Conservation (phyloP, 2,888 invertebrate species). For the Rapana venosa region DNA sequence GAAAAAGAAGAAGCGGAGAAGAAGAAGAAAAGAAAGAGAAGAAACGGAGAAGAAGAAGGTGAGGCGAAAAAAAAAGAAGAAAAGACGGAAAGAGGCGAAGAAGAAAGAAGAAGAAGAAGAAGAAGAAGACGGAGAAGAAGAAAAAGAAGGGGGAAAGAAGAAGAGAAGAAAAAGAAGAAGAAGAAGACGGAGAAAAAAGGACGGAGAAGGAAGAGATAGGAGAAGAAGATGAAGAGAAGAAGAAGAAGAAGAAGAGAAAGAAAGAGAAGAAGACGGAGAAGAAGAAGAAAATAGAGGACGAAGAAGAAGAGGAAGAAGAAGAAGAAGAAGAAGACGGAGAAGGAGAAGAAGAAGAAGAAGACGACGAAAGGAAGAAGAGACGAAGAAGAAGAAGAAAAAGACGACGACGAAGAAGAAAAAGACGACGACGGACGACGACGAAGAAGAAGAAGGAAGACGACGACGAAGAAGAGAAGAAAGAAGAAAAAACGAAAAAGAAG, state of each 20-base stretch:
- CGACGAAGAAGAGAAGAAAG: not conserved
- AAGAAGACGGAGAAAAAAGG: too few relatives aligned
- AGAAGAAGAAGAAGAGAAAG: too few relatives aligned
- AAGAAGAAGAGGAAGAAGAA: not conserved
- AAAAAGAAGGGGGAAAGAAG: not conserved
- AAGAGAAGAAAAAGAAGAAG: too few relatives aligned
- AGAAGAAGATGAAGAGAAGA: too few relatives aligned
- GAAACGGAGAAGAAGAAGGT: not conserved
- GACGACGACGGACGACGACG: not conserved
- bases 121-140: not conserved
- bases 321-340: too few relatives aligned
- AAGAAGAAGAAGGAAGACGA: not conserved
- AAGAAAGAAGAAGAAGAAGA: too few relatives aligned
- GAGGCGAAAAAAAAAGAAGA: too few relatives aligned
- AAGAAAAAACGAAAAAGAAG: not conserved
- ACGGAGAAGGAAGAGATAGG: too few relatives aligned
- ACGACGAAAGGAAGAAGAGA: not conserved
- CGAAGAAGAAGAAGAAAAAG: not conserved
- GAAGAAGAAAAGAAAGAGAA: not conserved
- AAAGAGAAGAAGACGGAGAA: too few relatives aligned
- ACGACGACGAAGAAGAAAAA: not conserved
- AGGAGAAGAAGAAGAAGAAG: not conserved
- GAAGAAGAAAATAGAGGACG: not conserved
- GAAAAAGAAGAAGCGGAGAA: not conserved
- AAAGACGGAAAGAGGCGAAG: too few relatives aligned